Base-by-base conservation (phyloP, 2,797 vertebrate genomes). In the Tapirus indicus region DNA sequence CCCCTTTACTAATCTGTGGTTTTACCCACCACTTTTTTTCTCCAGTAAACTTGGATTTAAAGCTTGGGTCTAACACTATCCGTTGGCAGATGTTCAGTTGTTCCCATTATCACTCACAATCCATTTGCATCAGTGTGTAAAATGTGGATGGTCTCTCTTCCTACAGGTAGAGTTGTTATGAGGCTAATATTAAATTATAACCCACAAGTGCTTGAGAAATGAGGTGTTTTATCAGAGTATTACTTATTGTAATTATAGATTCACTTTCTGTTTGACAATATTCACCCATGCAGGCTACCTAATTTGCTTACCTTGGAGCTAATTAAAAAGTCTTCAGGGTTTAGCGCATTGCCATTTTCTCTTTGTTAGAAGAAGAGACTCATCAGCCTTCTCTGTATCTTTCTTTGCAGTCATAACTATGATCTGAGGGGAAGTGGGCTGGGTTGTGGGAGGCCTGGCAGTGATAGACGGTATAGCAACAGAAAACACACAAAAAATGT, bases 271-370 rank as follows among this genome's bases (percentile, higher is more conserved):
- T 89, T 78, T 95, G 78, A 95, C 68, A 90, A 84, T 75, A 83
- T 92, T 95, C 91, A 90, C 79, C 96, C 89, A 82, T 62, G 3
- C 56, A 58, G 52, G 32, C 25, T 88, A 74, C 52, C 41, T 66
- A 71, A 60, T 93, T 83, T 87, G 14, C 60, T 78, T 89, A 91
- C 54, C 44, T 83, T 80, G n/a, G 52, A 41, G 71, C 35, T 96
- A 96, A 97, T 88, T 95, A 91, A 91, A 88, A 83, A 91, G 75
- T 94, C 95, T 69, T 69, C 21, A 95, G 44, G 35, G 47, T 85
- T 92, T 84, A 97, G 35, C 17, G 4, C 29, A 49, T 23, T 95
- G 86, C 75, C 35, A 71, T 95, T 85, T 95, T 85, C n/a, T 82
- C 87, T 66, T 84, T 90, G 32, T 94, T 92, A 54, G 32, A 91